These are phyloP conservation scores for Hedychridium roseum DNA, from an alignment of 2,888 invertebrate species.

Conservation along the genomic window DNA sequence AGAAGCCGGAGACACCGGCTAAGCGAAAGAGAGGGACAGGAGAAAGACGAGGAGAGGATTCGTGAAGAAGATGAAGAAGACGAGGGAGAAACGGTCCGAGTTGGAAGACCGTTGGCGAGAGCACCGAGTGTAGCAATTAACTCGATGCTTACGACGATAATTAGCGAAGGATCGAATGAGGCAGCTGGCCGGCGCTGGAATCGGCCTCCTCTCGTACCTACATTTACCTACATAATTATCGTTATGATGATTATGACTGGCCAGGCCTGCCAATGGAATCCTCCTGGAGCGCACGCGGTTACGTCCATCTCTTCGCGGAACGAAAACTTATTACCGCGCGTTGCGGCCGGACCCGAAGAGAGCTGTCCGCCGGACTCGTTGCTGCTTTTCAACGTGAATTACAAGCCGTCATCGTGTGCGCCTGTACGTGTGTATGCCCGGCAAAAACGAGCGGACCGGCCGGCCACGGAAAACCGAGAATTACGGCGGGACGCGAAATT, in stretches of 20 bases:
- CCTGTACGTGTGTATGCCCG: too few relatives aligned
- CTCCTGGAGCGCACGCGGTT: too few relatives aligned
- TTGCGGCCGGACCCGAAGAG: too few relatives aligned
- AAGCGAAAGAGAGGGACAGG: too few relatives aligned
- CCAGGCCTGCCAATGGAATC: constrained; percentile 33
- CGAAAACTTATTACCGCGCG: constrained; percentile 26
- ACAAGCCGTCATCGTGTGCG: too few relatives aligned
- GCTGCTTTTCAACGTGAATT: constrained; percentile 17
- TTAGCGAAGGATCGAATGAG: constrained; percentile 58
- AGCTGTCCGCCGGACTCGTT: constrained; percentile 16
- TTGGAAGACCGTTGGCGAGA: constrained; percentile 16
- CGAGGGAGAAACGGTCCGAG: constrained; percentile 33
- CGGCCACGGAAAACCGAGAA: too few relatives aligned
- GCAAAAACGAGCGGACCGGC: too few relatives aligned
- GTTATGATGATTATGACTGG: constrained; percentile 57
- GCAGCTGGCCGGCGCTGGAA: constrained; percentile 57
- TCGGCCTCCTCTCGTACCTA: constrained; percentile 32
- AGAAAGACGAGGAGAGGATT: too few relatives aligned
- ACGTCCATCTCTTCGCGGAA: too few relatives aligned
- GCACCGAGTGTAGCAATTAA: constrained; percentile 56
- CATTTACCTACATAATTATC: constrained; percentile 61
- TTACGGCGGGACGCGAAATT: too few relatives aligned
- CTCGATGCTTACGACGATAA: constrained; percentile 59
- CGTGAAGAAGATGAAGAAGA: not conserved
- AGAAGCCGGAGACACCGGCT: too few relatives aligned